Evolutionary conservation across 2,888 invertebrate genomes (phyloP).

Genomic region (Pristionchus japonicus): DNA sequence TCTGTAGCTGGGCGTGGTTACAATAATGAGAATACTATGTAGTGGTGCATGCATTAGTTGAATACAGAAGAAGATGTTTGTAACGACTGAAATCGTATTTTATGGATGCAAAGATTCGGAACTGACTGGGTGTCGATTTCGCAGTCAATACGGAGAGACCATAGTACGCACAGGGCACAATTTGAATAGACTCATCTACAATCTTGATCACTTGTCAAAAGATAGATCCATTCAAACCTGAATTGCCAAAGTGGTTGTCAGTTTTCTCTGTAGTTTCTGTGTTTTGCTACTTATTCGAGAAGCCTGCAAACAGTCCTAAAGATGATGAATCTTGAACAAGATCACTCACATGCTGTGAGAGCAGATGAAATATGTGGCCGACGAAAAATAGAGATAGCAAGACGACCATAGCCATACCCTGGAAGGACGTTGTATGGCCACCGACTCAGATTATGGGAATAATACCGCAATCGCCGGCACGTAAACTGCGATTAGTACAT

Average conservation of each 20-base stretch:
- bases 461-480: background rate
- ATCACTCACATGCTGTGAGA: background rate
- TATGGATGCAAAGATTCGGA: background rate
- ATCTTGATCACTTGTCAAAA: no score
- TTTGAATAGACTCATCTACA: no score
- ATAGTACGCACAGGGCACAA: background rate
- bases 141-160: background rate
- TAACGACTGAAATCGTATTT: background rate
- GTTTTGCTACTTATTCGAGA: background rate
- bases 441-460: background rate
- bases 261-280: background rate
- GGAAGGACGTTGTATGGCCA: background rate
- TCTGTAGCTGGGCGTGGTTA: background rate
- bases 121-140: background rate
- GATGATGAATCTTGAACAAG: background rate
- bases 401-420: background rate
- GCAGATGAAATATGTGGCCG: background rate
- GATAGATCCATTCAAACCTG: background rate
- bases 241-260: background rate
- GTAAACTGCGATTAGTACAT: background rate
- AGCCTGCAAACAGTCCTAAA: background rate
- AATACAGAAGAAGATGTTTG: no score
- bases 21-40: no score
- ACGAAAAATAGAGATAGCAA: background rate
- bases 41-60: no score